phyloP scores from a whole-genome alignment of 2,113 vertebrate genomes.

The Polyodon spathula region DNA sequence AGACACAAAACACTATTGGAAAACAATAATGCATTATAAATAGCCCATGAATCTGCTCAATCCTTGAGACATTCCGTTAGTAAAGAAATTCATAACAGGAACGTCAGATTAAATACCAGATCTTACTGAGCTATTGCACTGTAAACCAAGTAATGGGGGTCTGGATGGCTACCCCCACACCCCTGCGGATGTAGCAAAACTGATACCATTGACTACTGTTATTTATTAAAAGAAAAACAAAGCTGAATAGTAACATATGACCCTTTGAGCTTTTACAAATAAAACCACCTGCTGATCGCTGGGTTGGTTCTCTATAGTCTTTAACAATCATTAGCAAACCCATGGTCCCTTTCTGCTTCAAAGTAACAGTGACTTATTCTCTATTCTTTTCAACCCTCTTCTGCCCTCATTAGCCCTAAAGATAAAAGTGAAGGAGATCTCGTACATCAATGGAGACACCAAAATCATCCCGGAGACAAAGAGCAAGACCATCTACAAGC shows the following conservation, averaged over 20 bases:
- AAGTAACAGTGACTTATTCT: conserved; percentile 15
- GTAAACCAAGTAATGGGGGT: too few relatives aligned
- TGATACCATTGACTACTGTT: too few relatives aligned
- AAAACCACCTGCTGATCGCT: conserved; percentile 54
- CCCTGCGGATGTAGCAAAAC: too few relatives aligned
- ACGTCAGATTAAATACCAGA: too few relatives aligned
- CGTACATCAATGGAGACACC: conserved; percentile 93
- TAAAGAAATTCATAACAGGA: too few relatives aligned
- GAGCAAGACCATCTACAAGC: conserved; percentile 94
- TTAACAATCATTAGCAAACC: conserved; percentile 33
- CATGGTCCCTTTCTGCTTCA: neutral
- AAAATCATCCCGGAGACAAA: conserved; percentile 92
- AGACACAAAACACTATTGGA: too few relatives aligned
- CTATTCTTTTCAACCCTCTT: conserved; percentile 7
- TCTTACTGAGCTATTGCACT: too few relatives aligned
- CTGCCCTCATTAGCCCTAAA: conserved; percentile 68
- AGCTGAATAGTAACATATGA: neutral
- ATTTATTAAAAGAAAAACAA: too few relatives aligned
- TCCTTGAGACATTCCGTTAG: too few relatives aligned
- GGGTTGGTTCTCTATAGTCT: conserved; percentile 39
- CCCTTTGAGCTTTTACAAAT: conserved; percentile 55
- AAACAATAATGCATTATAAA: too few relatives aligned
- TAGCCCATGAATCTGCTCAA: too few relatives aligned
- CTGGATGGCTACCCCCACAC: too few relatives aligned
- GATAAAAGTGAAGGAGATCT: conserved; percentile 98